Conservation (phyloP, 2,888 invertebrate genomes). For the Aproaerema taeniolella region DNA sequence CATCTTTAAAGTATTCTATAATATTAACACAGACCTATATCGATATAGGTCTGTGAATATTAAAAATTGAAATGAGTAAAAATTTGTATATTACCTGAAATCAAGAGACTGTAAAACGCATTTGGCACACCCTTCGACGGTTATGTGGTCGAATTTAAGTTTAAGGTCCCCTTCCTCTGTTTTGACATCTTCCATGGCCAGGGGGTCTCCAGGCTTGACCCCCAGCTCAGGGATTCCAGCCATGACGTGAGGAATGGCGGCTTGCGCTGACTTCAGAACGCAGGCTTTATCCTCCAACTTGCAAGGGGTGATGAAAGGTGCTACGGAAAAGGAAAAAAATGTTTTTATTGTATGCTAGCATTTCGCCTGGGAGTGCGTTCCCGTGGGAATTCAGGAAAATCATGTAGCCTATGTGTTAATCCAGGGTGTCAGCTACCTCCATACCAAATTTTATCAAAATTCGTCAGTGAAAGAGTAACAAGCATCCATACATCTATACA, state of each 20-base stretch:
- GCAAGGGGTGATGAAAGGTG: constrained; percentile 33
- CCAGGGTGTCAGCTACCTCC: no score
- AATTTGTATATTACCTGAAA: constrained; percentile 36
- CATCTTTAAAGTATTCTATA: no score
- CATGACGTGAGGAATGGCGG: constrained; percentile 22
- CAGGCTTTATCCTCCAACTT: constrained; percentile 27
- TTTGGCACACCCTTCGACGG: constrained; percentile 22
- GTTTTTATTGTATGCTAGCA: background rate
- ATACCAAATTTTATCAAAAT: no score
- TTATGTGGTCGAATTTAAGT: constrained; percentile 26
- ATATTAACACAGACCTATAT: no score
- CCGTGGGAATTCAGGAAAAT: no score
- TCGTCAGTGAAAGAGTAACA: no score
- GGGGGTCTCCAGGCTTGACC: constrained; percentile 26
- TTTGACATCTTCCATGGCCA: constrained; percentile 24
- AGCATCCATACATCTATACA: no score
- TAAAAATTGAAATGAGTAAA: no score
- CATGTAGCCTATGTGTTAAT: no score
- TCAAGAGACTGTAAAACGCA: constrained; percentile 23
- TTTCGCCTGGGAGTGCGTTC: no score
- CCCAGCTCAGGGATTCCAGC: constrained; percentile 27
- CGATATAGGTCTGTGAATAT: no score
- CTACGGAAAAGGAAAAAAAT: constrained; percentile 20
- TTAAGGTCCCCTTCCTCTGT: constrained; percentile 25
- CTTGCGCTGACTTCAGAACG: constrained; percentile 23